Percentiles rank a stretch among this genome's conserved stretches.
Conservation (phyloP, 2,797 vertebrate genomes). For the Chaunax sp. region DNA sequence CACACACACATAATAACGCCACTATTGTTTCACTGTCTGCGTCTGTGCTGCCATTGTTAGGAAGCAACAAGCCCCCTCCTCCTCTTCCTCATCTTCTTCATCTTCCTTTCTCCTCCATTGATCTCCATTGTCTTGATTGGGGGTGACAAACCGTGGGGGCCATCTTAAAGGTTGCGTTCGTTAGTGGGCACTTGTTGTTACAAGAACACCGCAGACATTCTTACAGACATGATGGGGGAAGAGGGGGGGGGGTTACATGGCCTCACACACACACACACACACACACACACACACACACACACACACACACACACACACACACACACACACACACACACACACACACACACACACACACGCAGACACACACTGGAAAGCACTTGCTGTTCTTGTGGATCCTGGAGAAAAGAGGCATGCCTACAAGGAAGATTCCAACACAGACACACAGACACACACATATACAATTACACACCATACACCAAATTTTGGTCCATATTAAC, state of each 20-base stretch:
- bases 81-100: slow-evolving; percentile 23
- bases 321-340: slow-evolving; percentile 20
- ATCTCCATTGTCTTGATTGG: slow-evolving; percentile 75
- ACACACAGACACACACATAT: slow-evolving; percentile 19
- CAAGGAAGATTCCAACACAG: too few species aligned
- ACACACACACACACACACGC: slow-evolving; percentile 24
- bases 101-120: slow-evolving; percentile 56
- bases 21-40: slow-evolving; percentile 68
- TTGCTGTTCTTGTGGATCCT: too few species aligned
- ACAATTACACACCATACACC: slow-evolving; percentile 7
- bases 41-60: slow-evolving; percentile 54
- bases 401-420: too few species aligned
- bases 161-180: slow-evolving; percentile 71
- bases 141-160: slow-evolving; percentile 70
- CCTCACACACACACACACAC: slow-evolving; percentile 15
- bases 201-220: slow-evolving; percentile 43
- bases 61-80: slow-evolving; percentile 17
- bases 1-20: slow-evolving; percentile 42
- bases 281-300: slow-evolving; percentile 5
- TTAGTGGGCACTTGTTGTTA: slow-evolving; percentile 60
- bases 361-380: not conserved
- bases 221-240: slow-evolving; percentile 38
- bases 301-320: slow-evolving; percentile 10
- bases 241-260: not conserved
- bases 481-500: slow-evolving; percentile 49